Base-by-base conservation (phyloP, 2,113 vertebrate genomes). In the Mus spicilegus region DNA sequence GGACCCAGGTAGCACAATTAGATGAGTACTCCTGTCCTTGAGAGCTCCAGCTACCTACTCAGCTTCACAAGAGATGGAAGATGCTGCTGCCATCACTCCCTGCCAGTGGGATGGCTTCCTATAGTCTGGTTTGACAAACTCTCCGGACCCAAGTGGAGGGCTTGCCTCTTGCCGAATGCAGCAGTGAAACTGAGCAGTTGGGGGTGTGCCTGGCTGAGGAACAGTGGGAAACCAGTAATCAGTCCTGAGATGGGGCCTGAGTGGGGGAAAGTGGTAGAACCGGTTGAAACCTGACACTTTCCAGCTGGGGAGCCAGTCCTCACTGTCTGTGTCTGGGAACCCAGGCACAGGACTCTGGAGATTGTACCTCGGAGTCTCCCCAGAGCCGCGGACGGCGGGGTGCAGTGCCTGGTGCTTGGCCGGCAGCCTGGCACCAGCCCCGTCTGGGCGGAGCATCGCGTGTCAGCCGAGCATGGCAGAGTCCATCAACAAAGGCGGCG, bases 281-380 rank as follows among this genome's bases (percentile, higher is more conserved):
- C 98, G 97, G 98, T 98, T 99, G 98, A 98, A 99, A 99, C 97
- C 90, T 26, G 98, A 99, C 94, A 97, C 98, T 96, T 97, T 96
- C 80, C 98, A 96, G 97, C 97, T 97, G 96, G 97, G 98, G 97
- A 98, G 82, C 91, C 94, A 89, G 97, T 97, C 94, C 96, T 97
- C 95, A 92, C 91, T 98, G 97, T 96, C 97, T 96, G 86, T 69
- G 97, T 97, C 95, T 97, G 95, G 98, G 96, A 98, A 97, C 96
- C 58, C 8, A 65, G 87, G 91, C 97, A 89, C 39, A 89, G 65
- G 97, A 93, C 95, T 96, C 88, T 14, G 78, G 87, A 96, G 95
- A 93, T 95, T 42, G 78, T 93, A 97, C 97, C 96, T 96, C 95
- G 0, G 92, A 97, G 95, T 89, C 94, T 96, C 82, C 46, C 93